Evolutionary conservation across 2,113 vertebrate species (phyloP), one percentile per base, ranked within the genome.

Genomic region (Choloepus hoffmanni): DNA sequence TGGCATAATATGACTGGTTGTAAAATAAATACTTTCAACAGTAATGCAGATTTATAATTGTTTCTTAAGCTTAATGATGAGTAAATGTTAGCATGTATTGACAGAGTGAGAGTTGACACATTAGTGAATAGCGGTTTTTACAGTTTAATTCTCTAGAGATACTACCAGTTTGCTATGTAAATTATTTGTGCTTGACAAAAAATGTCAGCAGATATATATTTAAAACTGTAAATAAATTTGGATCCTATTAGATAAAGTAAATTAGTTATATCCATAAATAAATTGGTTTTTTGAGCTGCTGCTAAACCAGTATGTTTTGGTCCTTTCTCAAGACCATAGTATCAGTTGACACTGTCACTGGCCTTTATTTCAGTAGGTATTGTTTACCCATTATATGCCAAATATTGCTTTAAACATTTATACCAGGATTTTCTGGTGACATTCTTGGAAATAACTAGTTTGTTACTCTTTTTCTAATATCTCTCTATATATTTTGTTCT

Each of bases 101-200:
- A 90, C 7, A 9, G 7, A 85, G 24, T 23, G 92, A 79, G 63
- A 88, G 33, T 65, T 30, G 21, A 28, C 58, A 62, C 11, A n/a
- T 84, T 85, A n/a, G 2, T 89, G 36, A 96, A 50, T 63, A 96
- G 2, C 8, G 45, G 30, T 45, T 76, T 89, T 92, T 89, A 30
- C 40, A 79, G 15, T 89, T 90, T 91, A 67, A 78, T 67, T 93
- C 11, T 73, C 45, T 87, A 43, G 2, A 76, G 43, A 18, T 89
- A 90, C 16, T 94, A 60, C 3, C 36, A 67, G 5, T 74, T 70
- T 48, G 83, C 16, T 53, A 92, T 45, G 21, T 62, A 94, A 0
- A 78, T 95, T 94, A 23, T 78, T 90, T 77, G n/a, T 88, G 24
- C 92, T 94, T 94, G 36, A 87, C 70, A 93, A 73, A 89, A 77